Percentiles rank a stretch among this genome's conserved stretches.
These are phyloP conservation scores for Coptotermes formosanus DNA, from an alignment of 1,140 invertebrate genomes.

Conservation along the genomic window DNA sequence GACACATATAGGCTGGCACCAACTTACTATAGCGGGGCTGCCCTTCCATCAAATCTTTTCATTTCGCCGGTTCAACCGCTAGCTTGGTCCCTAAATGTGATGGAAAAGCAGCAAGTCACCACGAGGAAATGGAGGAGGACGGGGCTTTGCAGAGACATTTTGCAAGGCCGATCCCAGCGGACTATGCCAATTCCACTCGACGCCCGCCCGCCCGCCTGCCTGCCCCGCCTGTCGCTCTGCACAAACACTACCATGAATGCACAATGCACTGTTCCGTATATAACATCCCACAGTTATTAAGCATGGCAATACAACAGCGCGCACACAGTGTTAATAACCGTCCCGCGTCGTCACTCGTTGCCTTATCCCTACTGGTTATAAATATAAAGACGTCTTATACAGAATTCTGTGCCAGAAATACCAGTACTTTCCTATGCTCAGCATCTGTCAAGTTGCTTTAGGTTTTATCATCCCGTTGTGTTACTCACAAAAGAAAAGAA, in stretches of 20 bases:
- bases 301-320: neutral
- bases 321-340: neutral
- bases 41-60: slow-evolving; percentile 24
- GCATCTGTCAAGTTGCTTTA: no score
- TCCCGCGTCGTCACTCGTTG: neutral
- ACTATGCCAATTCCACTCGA: slow-evolving; percentile 20
- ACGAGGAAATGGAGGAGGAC: neutral
- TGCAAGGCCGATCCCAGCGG: slow-evolving; percentile 8
- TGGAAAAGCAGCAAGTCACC: neutral
- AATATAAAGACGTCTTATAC: neutral
- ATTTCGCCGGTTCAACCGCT: slow-evolving; percentile 1
- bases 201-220: neutral
- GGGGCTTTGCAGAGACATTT: slow-evolving; percentile 21
- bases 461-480: no score
- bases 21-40: neutral
- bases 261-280: neutral
- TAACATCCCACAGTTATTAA: neutral
- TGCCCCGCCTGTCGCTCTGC: neutral
- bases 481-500: no score
- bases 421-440: neutral
- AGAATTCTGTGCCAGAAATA: neutral
- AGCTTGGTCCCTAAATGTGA: neutral
- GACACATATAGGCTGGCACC: neutral
- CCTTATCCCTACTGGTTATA: neutral
- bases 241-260: neutral